Conservation (phyloP, 2,797 vertebrate species). For the Anisognathus igniventris region DNA sequence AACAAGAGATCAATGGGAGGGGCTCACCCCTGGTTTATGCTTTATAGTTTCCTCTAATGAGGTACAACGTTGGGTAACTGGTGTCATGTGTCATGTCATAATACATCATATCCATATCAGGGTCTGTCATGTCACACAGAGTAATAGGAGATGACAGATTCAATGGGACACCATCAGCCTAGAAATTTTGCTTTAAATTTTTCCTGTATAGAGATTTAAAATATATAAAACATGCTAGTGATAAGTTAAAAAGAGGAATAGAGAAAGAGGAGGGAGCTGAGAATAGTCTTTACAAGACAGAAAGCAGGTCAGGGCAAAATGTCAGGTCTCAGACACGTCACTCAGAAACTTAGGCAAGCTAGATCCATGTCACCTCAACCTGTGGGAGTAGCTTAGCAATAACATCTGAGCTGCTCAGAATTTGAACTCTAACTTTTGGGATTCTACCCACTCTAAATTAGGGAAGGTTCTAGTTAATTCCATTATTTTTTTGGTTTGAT, state of each 20-base stretch:
- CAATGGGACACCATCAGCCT: slow-evolving; percentile 30
- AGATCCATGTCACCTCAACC: background rate
- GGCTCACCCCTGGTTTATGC: background rate
- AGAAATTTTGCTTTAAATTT: background rate
- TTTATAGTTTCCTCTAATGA: slow-evolving; percentile 61
- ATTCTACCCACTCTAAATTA: background rate
- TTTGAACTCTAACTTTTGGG: background rate
- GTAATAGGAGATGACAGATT: slow-evolving; percentile 59
- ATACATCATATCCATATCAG: slow-evolving; percentile 32
- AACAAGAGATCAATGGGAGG: slow-evolving; percentile 32
- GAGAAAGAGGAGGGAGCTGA: background rate
- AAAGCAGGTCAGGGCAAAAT: background rate
- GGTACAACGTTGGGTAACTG: slow-evolving; percentile 53
- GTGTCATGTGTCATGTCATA: slow-evolving; percentile 68
- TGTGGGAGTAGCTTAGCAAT: background rate
- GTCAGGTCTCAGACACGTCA: background rate
- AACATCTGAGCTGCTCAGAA: background rate
- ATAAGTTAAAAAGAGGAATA: background rate
- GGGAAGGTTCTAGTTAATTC: background rate
- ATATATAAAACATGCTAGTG: background rate
- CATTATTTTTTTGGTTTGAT: background rate
- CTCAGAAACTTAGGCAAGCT: background rate
- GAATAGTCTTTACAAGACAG: background rate
- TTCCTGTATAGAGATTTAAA: background rate
- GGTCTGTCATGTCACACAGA: slow-evolving; percentile 44